These are phyloP conservation scores for Anser brachyrhynchus DNA, from an alignment of 2,113 vertebrate genomes.

Conservation along the genomic window DNA sequence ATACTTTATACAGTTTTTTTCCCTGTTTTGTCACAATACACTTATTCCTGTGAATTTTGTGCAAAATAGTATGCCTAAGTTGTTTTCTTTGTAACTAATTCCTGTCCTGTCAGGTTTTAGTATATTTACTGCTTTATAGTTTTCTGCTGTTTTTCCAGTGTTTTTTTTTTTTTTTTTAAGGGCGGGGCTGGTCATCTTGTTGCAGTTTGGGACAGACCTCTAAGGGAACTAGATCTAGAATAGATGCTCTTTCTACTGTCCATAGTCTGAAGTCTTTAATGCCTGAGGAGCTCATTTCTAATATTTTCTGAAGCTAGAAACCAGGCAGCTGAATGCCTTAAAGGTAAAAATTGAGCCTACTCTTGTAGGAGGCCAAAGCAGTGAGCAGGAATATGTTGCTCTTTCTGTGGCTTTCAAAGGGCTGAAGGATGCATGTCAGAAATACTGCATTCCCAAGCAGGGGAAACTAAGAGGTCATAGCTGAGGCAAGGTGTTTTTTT, in stretches of 20 bases:
- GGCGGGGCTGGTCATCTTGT: background rate
- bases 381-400: background rate
- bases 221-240: background rate
- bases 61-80: background rate
- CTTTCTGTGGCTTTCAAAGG: background rate
- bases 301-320: background rate
- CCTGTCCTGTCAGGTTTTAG: background rate
- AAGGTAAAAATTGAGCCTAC: background rate
- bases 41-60: background rate
- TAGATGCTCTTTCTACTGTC: background rate
- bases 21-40: background rate
- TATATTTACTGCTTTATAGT: background rate
- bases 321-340: background rate
- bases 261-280: background rate
- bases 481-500: background rate
- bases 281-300: background rate
- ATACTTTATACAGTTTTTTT: background rate
- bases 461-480: background rate
- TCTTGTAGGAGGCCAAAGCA: background rate
- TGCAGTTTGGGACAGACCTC: background rate
- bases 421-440: background rate
- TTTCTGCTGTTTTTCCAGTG: background rate
- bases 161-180: background rate
- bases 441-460: background rate
- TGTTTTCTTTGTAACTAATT: background rate